These are phyloP conservation scores for Murina feae DNA, from an alignment of 2,113 vertebrate species.

Conservation along the genomic window DNA sequence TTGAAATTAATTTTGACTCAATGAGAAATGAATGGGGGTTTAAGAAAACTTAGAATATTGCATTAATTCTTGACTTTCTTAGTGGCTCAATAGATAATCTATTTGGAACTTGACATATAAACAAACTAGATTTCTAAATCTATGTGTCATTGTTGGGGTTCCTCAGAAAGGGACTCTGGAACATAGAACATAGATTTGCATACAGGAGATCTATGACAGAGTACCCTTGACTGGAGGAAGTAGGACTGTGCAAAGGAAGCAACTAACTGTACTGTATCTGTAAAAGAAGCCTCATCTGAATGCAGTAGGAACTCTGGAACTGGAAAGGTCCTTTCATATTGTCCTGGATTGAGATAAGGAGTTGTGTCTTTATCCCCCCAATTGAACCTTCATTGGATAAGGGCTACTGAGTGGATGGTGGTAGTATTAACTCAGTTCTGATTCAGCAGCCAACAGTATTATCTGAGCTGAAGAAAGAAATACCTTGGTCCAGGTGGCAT, in stretches of 20 bases:
- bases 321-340: background rate
- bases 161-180: background rate
- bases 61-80: background rate
- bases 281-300: background rate
- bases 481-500: background rate
- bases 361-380: background rate
- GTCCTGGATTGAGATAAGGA: background rate
- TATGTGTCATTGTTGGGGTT: background rate
- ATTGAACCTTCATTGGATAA: background rate
- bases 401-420: background rate
- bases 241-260: background rate
- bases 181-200: background rate
- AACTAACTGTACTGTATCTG: background rate
- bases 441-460: background rate
- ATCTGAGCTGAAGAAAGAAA: background rate
- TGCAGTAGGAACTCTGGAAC: background rate
- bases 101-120: background rate
- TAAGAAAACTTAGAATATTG: background rate
- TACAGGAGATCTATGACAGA: background rate
- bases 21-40: background rate
- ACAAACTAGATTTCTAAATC: background rate
- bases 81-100: background rate
- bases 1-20: background rate
- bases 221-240: background rate
- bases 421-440: background rate